These are phyloP conservation scores for Glandiceps talaboti DNA, from an alignment of 53 echinoderm and acorn worm genomes.

Conservation along the genomic window DNA sequence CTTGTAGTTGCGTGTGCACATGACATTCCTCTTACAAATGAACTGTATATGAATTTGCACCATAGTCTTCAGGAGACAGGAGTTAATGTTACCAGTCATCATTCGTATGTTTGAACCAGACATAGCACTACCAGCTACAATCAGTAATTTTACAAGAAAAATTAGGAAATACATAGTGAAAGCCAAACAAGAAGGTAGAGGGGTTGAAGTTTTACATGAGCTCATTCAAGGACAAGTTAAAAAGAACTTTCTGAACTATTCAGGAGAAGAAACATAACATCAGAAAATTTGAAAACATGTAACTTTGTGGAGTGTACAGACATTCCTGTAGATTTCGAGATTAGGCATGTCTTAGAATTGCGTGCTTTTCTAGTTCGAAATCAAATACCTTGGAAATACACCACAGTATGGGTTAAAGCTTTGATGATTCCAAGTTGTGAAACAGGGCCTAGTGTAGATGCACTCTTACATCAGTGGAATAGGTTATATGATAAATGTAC, in stretches of 20 bases:
- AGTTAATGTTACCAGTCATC: background rate
- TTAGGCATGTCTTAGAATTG: background rate
- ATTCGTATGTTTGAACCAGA: background rate
- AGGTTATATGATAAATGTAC: background rate
- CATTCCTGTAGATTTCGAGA: background rate
- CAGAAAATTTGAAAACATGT: background rate
- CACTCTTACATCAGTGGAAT: background rate
- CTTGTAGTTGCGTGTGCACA: background rate
- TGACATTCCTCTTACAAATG: background rate
- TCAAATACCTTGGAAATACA: background rate
- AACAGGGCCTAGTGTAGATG: background rate
- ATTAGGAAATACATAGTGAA: background rate
- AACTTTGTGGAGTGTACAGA: background rate
- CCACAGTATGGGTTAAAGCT: background rate
- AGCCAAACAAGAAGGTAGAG: background rate
- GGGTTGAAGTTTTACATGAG: background rate
- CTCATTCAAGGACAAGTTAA: background rate
- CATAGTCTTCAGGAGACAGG: background rate
- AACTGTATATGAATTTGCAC: background rate
- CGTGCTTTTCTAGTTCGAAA: background rate
- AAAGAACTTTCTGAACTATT: background rate
- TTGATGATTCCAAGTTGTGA: background rate
- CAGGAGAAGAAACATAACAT: background rate
- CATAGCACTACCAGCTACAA: background rate
- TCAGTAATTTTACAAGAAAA: background rate